Evolutionary conservation across 2,113 vertebrate species (phyloP).

Genomic region (Colossoma macropomum): DNA sequence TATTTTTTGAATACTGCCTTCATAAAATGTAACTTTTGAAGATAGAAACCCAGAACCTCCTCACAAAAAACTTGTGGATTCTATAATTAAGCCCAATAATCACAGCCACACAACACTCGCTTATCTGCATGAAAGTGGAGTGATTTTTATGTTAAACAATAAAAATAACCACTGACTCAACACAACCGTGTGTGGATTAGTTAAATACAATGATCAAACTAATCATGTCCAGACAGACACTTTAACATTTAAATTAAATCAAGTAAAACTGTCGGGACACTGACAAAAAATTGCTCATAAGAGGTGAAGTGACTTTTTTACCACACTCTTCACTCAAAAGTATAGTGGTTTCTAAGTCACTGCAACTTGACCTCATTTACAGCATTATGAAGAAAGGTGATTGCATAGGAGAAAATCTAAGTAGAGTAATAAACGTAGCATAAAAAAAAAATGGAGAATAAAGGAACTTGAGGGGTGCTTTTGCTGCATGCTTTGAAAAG

Average conservation of each 20-base stretch:
- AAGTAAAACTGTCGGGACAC: neutral
- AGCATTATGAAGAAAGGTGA: conserved; percentile 55
- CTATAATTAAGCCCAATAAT: too few species aligned
- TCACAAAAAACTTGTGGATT: too few species aligned
- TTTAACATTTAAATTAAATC: neutral
- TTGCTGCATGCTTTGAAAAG: conserved; percentile 73
- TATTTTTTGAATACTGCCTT: too few species aligned
- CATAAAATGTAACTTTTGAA: too few species aligned
- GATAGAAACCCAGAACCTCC: too few species aligned
- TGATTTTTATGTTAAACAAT: too few species aligned
- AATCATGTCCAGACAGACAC: neutral
- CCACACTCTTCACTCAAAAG: conserved; percentile 59
- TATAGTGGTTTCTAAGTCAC: conserved; percentile 63
- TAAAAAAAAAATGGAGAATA: conserved; percentile 65
- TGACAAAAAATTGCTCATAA: conserved; percentile 44
- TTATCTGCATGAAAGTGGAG: too few species aligned
- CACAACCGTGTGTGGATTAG: too few species aligned
- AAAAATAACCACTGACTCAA: too few species aligned
- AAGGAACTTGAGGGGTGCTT: conserved; percentile 69
- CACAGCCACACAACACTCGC: too few species aligned
- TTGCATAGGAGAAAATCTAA: conserved; percentile 72
- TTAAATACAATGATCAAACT: too few species aligned
- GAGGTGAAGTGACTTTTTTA: conserved; percentile 67
- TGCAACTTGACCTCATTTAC: conserved; percentile 67
- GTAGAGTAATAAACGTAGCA: conserved; percentile 75